Base-by-base conservation (phyloP, 2,113 vertebrate species). In the Tetraodon nigroviridis region DNA sequence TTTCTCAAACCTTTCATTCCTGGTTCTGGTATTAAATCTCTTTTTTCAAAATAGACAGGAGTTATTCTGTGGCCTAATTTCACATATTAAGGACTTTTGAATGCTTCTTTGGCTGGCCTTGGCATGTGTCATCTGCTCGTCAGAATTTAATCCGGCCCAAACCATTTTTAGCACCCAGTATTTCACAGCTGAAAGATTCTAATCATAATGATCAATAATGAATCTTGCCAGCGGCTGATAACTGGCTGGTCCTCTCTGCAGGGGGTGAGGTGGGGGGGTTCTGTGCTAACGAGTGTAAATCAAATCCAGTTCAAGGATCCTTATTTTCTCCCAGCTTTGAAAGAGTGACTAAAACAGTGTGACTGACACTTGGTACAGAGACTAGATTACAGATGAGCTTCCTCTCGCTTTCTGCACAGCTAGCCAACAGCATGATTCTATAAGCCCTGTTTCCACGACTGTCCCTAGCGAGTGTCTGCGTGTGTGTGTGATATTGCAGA, bases 311-410 rank as follows among this genome's bases (percentile, higher is more conserved):
- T 52, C 19, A 62, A 75, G 55, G 8, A 52, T 48, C 22, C 1
- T 27, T 46, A 29, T 55, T 45, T 12, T 50, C 41, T 52, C 5
- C 0, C 2, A 56, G 21, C 21, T 41, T 19, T 18, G 41, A 66
- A 69, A 71, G 48, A 17, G 45, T 20, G 68, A 71, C 51, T 59
- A 44, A 60, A 56, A 2, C 21, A 29, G 24, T 19, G 57, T 45
- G 54, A 55, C 51, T 54, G 29, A 53, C 19, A 51, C 58, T 74
- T 64, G 75, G 55, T 61, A 46, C 24, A 0, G 57, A 57, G 64
- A 65, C 71, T 42, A 61, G 74, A 73, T 78, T 71, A 42, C 4
- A 71, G 49, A 57, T 32, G 16, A 46, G 70, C 60, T 79, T 69
- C 65, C 55, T 57, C 41, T 51, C 40, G 48, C 57, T 27, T 52